Conservation (phyloP, 2,797 vertebrate genomes). For the Tinamus major region DNA sequence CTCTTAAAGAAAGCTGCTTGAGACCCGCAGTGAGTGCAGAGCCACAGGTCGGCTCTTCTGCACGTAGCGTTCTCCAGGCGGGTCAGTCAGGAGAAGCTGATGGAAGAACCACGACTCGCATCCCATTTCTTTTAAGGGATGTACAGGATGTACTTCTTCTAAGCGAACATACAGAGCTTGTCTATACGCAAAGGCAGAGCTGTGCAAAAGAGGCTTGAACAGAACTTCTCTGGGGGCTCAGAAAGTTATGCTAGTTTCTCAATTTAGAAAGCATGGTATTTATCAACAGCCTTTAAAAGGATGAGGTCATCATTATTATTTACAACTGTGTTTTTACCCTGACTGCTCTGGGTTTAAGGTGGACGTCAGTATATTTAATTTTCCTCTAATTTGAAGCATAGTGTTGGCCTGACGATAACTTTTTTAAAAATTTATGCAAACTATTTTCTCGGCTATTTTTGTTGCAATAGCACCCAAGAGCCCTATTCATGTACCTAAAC, state of each 20-base stretch:
- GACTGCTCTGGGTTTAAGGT: neutral
- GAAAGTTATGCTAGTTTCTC: neutral
- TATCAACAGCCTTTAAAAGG: neutral
- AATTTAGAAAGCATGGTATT: neutral
- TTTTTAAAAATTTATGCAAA: neutral
- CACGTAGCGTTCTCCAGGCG: neutral
- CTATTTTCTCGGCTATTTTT: neutral
- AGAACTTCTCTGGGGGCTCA: neutral
- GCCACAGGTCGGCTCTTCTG: slow-evolving; percentile 16
- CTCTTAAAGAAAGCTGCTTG: slow-evolving; percentile 9
- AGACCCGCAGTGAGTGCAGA: slow-evolving; percentile 36
- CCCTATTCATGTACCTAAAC: neutral
- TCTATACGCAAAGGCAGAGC: neutral
- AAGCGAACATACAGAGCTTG: neutral
- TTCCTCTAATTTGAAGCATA: neutral
- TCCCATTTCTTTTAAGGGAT: neutral
- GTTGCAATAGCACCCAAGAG: neutral
- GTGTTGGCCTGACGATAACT: neutral
- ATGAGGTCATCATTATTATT: neutral
- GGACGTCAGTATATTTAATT: neutral
- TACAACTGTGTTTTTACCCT: neutral
- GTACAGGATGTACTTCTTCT: too few relatives aligned
- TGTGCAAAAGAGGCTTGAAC: neutral
- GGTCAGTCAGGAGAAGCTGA: neutral
- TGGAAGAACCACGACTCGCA: neutral